phyloP scores from a whole-genome alignment of 2,113 vertebrate genomes.

The Seriola aureovittata region DNA sequence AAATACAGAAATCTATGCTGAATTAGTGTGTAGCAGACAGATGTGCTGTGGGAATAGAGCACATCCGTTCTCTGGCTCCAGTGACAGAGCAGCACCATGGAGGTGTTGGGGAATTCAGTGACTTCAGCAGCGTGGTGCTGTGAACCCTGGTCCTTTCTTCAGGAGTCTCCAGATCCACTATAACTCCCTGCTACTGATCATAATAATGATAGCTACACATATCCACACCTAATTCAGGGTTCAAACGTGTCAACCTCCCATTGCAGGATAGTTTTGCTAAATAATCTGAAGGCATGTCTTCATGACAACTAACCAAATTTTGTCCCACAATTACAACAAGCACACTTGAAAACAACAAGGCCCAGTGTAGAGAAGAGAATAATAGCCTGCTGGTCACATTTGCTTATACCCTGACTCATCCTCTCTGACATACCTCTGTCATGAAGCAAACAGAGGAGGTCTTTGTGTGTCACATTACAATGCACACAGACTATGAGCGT shows the following conservation, averaged over 20 bases:
- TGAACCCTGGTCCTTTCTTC: neutral
- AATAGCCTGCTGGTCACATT: slow-evolving; percentile 11
- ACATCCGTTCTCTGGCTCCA: neutral
- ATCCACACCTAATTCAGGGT: neutral
- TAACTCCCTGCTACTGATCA: neutral
- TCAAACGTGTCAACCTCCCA: neutral
- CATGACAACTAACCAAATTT: neutral
- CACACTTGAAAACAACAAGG: neutral
- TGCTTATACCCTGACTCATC: slow-evolving; percentile 13
- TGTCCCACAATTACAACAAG: neutral
- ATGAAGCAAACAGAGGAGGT: slow-evolving; percentile 35
- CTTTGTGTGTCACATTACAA: slow-evolving; percentile 58
- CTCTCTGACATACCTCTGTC: slow-evolving; percentile 25
- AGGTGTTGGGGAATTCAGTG: neutral
- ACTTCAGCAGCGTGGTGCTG: neutral
- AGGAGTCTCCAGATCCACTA: neutral
- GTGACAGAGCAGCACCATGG: too few relatives aligned
- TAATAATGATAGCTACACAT: neutral
- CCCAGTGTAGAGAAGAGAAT: neutral
- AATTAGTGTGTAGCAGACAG: neutral
- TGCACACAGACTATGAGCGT: slow-evolving; percentile 12
- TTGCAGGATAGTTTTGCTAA: neutral
- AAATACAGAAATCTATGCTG: too few relatives aligned
- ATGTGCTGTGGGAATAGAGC: neutral
- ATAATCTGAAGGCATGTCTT: neutral